Conservation (phyloP, 1,140 invertebrate genomes). For the Tetragonula clypearis region DNA sequence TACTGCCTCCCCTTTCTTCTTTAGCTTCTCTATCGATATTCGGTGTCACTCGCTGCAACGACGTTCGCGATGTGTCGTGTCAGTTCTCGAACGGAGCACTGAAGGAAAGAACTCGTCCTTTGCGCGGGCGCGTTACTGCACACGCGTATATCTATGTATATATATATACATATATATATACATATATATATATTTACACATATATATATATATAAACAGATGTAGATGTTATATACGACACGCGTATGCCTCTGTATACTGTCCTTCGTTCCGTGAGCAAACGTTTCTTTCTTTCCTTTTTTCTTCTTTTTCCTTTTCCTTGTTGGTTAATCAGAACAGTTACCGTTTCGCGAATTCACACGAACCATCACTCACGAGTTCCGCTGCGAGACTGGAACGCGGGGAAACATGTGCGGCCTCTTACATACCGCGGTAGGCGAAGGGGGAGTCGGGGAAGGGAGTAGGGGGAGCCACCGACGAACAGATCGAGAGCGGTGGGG, state of each 20-base stretch:
- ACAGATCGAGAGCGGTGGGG: slow-evolving; percentile 1
- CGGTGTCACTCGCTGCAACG: slow-evolving; percentile 45
- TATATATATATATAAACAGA: background rate
- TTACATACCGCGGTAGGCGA: slow-evolving; percentile 72
- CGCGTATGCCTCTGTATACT: slow-evolving; percentile 38
- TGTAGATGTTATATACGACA: slow-evolving; percentile 31
- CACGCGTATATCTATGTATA: slow-evolving; percentile 20
- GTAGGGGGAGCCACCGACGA: slow-evolving; percentile 35
- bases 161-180: slow-evolving; percentile 1
- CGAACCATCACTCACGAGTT: slow-evolving; percentile 75
- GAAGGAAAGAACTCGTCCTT: slow-evolving; percentile 52
- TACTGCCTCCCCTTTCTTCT: slow-evolving; percentile 4
- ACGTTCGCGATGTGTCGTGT: slow-evolving; percentile 55
- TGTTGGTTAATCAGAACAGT: background rate
- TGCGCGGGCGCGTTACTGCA: slow-evolving; percentile 47
- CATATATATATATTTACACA: slow-evolving; percentile 18
- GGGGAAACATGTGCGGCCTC: slow-evolving; percentile 78
- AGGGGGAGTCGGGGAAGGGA: background rate
- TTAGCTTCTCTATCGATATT: slow-evolving; percentile 41
- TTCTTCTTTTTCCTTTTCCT: background rate
- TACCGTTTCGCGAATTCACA: slow-evolving; percentile 33
- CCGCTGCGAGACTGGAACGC: slow-evolving; percentile 79
- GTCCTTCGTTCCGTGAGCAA: slow-evolving; percentile 46
- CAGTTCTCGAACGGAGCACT: slow-evolving; percentile 50
- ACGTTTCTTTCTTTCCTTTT: background rate